Evolutionary conservation across 2,797 vertebrate genomes (phyloP).

Genomic region (Orestias chungarensis): DNA sequence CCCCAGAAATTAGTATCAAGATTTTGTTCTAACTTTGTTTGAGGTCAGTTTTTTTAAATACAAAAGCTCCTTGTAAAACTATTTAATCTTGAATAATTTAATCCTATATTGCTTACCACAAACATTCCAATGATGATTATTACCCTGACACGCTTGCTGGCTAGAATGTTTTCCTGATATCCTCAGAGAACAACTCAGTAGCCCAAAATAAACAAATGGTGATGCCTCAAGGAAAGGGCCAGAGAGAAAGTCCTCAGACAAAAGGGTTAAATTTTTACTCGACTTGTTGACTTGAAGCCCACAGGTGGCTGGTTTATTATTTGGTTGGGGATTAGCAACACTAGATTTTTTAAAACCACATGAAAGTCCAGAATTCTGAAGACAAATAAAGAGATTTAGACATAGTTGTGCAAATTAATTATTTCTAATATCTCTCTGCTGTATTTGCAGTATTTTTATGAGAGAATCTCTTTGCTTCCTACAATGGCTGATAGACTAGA

Average conservation of each 20-base stretch:
- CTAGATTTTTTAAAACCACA: constrained; percentile 7
- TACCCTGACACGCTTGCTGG: constrained; percentile 34
- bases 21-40: background rate
- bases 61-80: background rate
- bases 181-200: constrained; percentile 23
- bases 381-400: background rate
- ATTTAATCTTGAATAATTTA: constrained; percentile 43
- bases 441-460: constrained; percentile 55
- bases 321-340: constrained; percentile 4
- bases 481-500: constrained; percentile 59
- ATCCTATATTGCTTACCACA: constrained; percentile 53
- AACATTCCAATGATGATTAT: constrained; percentile 60
- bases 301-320: background rate
- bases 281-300: background rate
- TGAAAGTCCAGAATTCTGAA: background rate
- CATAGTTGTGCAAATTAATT: constrained; percentile 1
- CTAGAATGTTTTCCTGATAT: constrained; percentile 46
- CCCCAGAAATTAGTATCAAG: too few relatives aligned
- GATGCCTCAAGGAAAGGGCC: constrained; percentile 15
- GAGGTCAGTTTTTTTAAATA: background rate
- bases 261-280: constrained; percentile 27
- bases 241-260: constrained; percentile 10
- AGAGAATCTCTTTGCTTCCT: constrained; percentile 58
- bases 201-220: constrained; percentile 24
- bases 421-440: constrained; percentile 24